These are phyloP conservation scores for Monodelphis domestica DNA, from an alignment of 2,797 vertebrate species.

Conservation along the genomic window DNA sequence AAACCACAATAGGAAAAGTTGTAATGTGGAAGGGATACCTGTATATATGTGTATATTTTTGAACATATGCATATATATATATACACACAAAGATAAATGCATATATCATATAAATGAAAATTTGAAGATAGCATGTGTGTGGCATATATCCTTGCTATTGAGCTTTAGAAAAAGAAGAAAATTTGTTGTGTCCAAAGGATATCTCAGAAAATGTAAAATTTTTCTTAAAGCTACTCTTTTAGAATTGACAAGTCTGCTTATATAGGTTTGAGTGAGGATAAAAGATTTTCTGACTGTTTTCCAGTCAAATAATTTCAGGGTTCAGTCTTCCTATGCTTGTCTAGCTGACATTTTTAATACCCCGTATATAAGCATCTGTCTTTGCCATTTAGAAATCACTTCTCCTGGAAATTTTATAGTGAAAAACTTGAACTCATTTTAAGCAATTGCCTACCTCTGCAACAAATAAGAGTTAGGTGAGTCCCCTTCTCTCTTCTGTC, in stretches of 20 bases:
- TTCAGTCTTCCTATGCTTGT: not conserved
- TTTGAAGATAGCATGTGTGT: no score
- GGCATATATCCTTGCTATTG: not conserved
- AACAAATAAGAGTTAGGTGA: not conserved
- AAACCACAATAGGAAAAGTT: no score
- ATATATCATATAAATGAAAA: no score
- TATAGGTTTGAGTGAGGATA: not conserved
- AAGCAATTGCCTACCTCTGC: not conserved
- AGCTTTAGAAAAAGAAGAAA: not conserved
- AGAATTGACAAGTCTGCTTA: not conserved
- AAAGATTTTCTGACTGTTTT: not conserved
- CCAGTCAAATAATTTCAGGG: not conserved
- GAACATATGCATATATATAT: not conserved
- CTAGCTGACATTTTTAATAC: constrained; percentile 29
- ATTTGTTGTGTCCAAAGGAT: no score
- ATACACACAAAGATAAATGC: not conserved
- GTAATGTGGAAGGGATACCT: no score
- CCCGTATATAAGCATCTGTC: not conserved
- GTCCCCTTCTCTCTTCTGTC: not conserved
- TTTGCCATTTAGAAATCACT: not conserved
- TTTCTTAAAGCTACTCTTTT: not conserved
- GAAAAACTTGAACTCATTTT: constrained; percentile 29
- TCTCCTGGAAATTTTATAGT: constrained; percentile 1
- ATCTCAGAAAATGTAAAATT: not conserved
- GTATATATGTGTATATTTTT: no score